These are phyloP conservation scores for Pinna nobilis DNA, from an alignment of 1,140 invertebrate genomes.

Conservation along the genomic window DNA sequence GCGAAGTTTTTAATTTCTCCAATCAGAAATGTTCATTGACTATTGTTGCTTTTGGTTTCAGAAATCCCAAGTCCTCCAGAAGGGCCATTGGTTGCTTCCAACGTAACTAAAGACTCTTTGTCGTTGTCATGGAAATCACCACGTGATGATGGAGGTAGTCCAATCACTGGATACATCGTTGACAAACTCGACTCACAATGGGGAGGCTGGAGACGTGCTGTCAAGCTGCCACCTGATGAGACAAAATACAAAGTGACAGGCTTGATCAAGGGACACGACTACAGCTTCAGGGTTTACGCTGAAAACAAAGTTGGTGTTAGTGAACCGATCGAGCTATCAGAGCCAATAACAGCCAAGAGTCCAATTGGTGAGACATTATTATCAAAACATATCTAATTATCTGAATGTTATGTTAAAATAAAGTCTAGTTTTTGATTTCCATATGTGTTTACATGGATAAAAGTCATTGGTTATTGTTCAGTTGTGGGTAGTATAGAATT, in stretches of 20 bases:
- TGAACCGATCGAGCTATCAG: constrained; percentile 88
- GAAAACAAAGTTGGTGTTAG: constrained; percentile 97
- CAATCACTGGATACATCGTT: constrained; percentile 70
- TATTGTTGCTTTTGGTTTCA: too few species aligned
- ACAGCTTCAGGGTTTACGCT: constrained; percentile 97
- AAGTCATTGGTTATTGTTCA: too few species aligned
- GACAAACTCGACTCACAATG: constrained; percentile 81
- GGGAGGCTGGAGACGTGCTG: constrained; percentile 88
- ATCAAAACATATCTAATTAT: too few species aligned
- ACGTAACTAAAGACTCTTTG: constrained; percentile 95
- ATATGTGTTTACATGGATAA: too few species aligned
- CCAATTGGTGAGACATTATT: constrained; percentile 72
- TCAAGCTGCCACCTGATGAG: constrained; percentile 78
- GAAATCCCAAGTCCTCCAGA: constrained; percentile 93
- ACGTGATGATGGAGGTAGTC: constrained; percentile 65
- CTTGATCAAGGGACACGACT: constrained; percentile 94
- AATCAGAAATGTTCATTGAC: too few species aligned
- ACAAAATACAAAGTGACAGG: constrained; percentile 82
- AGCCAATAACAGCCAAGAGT: constrained; percentile 88
- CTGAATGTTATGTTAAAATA: too few species aligned
- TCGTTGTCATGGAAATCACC: constrained; percentile 78
- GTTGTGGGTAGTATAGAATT: too few species aligned
- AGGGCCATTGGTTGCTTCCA: constrained; percentile 92
- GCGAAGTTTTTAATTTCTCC: too few species aligned
- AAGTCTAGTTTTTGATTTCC: too few species aligned